Evolutionary conservation across 2,888 invertebrate species (phyloP).

Genomic region (Eugnorisma glareosa): DNA sequence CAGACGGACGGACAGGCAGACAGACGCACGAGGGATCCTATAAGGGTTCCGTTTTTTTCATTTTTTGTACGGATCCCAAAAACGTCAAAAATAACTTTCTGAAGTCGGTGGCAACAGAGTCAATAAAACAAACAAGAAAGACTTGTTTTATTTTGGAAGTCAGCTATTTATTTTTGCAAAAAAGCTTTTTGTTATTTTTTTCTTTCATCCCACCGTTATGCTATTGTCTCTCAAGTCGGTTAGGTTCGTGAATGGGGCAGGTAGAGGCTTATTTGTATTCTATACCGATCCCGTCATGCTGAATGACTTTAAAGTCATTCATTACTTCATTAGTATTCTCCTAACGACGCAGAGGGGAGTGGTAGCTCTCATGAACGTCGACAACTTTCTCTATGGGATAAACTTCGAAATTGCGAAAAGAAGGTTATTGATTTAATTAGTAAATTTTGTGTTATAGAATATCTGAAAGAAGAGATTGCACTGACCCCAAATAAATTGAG

Average conservation of each 20-base stretch:
- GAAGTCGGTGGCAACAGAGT: background rate
- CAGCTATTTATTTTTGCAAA: background rate
- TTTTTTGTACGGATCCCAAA: no score
- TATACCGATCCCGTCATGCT: background rate
- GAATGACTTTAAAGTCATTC: background rate
- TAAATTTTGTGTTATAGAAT: background rate
- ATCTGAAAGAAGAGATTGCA: background rate
- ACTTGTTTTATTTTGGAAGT: background rate
- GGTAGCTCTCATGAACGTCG: background rate
- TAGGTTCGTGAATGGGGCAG: constrained; percentile 11
- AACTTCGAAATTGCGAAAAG: background rate
- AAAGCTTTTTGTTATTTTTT: background rate
- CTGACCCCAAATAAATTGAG: background rate
- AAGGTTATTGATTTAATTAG: background rate
- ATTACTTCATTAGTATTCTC: constrained; percentile 5
- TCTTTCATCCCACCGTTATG: background rate
- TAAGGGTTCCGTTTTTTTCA: no score
- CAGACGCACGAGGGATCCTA: no score
- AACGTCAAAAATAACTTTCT: background rate
- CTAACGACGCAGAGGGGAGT: background rate
- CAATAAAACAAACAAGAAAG: background rate
- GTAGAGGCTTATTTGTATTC: constrained; percentile 3
- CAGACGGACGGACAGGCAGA: no score
- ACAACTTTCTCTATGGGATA: background rate
- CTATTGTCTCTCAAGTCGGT: background rate